A percentile compares a stretch with the other conserved stretches of the same genome.
Conservation (phyloP, 2,113 vertebrate species). For the Axis porcinus region DNA sequence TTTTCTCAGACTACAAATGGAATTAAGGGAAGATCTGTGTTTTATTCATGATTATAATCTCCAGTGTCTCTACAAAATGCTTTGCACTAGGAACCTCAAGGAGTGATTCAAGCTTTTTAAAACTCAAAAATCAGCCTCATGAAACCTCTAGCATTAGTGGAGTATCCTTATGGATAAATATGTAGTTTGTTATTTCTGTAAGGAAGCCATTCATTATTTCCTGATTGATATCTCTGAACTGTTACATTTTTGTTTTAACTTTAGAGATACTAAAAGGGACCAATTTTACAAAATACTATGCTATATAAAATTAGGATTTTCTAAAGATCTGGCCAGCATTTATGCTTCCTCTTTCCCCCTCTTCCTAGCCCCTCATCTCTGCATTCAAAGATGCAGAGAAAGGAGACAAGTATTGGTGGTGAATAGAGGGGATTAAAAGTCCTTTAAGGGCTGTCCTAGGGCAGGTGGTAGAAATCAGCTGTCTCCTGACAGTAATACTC, state of each 20-base stretch:
- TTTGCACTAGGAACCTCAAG: background rate
- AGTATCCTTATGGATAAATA: background rate
- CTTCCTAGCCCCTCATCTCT: background rate
- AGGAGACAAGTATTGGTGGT: background rate
- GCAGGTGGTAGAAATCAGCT: background rate
- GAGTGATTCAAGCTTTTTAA: background rate
- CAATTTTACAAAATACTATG: background rate
- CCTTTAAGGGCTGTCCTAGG: background rate
- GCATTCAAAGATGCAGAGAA: background rate
- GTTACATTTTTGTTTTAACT: background rate
- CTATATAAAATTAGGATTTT: background rate
- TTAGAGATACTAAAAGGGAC: background rate
- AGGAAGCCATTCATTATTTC: background rate
- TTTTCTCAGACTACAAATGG: background rate
- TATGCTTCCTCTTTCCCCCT: background rate
- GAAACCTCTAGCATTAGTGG: background rate
- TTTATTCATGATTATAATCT: background rate
- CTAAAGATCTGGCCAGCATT: background rate
- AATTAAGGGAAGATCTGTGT: background rate
- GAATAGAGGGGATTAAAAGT: background rate
- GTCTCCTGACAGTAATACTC: background rate
- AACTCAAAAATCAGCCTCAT: background rate
- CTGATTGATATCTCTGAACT: background rate
- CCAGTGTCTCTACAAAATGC: background rate
- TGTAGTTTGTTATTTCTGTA: background rate